Conservation (phyloP, 2,888 invertebrate species). For the Caenorhabditis uteleia region DNA sequence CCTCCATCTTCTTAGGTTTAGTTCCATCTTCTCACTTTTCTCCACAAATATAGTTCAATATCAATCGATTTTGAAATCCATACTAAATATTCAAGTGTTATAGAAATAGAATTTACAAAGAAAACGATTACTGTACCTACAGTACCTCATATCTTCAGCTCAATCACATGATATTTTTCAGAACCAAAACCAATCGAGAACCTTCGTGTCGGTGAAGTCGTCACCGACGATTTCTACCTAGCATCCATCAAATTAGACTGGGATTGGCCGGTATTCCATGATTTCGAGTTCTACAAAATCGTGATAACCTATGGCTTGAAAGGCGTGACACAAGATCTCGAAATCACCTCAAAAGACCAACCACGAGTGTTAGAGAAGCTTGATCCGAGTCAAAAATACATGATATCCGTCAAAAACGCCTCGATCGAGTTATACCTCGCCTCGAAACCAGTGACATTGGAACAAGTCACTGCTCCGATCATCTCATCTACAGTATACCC, state of each 20-base stretch:
- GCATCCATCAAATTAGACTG: conserved; percentile 54
- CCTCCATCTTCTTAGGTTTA: too few species aligned
- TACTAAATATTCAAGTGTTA: too few species aligned
- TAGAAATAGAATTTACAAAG: too few species aligned
- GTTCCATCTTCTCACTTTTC: too few species aligned
- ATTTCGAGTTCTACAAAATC: conserved; percentile 57
- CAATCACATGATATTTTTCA: too few species aligned
- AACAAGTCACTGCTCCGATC: conserved; percentile 67
- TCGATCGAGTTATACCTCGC: conserved; percentile 57
- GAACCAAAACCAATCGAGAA: conserved; percentile 57
- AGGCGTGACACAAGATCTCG: conserved; percentile 25
- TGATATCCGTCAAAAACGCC: conserved; percentile 58
- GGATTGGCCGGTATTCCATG: conserved; percentile 55
- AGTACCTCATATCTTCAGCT: too few species aligned
- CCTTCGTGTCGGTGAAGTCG: conserved; percentile 41
- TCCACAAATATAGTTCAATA: too few species aligned
- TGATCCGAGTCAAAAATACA: conserved; percentile 58
- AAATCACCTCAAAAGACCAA: conserved; percentile 39
- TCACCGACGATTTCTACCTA: conserved; percentile 66
- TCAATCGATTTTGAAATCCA: too few species aligned
- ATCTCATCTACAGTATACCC: conserved; percentile 67
- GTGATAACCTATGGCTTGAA: conserved; percentile 47
- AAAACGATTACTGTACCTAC: too few species aligned
- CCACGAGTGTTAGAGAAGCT: conserved; percentile 54
- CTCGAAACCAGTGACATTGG: conserved; percentile 53